Evolutionary conservation across 2,888 invertebrate species (phyloP).

Genomic region (Epiblema foenella): DNA sequence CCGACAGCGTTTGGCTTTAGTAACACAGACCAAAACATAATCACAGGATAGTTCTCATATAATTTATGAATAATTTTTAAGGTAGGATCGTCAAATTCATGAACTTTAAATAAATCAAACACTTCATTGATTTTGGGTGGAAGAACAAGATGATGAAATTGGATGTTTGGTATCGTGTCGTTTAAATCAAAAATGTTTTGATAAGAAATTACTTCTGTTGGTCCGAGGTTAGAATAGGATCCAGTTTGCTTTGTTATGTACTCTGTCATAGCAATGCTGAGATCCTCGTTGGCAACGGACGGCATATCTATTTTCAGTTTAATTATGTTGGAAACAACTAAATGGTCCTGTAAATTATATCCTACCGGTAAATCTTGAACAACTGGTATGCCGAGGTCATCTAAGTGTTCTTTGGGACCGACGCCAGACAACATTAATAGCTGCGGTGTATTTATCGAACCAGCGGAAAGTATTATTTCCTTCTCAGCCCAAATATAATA

Average conservation of each 20-base stretch:
- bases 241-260: conserved; percentile 73
- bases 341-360: conserved; percentile 70
- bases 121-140: conserved; percentile 36
- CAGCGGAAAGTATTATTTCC: conserved; percentile 70
- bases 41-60: conserved; percentile 51
- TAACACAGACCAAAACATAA: conserved; percentile 51
- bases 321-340: conserved; percentile 56
- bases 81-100: conserved; percentile 27
- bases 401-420: conserved; percentile 62
- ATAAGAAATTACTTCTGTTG: conserved; percentile 87
- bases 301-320: conserved; percentile 50
- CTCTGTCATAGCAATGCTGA: conserved; percentile 61
- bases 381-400: conserved; percentile 56
- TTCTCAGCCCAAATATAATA: conserved; percentile 56
- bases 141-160: conserved; percentile 54
- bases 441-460: conserved; percentile 68
- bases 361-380: conserved; percentile 66
- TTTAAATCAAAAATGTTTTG: conserved; percentile 86
- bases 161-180: conserved; percentile 69
- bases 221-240: conserved; percentile 86
- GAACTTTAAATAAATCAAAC: conserved; percentile 23
- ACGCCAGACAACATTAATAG: conserved; percentile 71
- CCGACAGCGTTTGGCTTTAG: conserved; percentile 77
- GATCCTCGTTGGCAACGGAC: conserved; percentile 47
- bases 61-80: conserved; percentile 39